Evolutionary conservation across 2,888 invertebrate genomes (phyloP).

Genomic region (Philereme transversata): DNA sequence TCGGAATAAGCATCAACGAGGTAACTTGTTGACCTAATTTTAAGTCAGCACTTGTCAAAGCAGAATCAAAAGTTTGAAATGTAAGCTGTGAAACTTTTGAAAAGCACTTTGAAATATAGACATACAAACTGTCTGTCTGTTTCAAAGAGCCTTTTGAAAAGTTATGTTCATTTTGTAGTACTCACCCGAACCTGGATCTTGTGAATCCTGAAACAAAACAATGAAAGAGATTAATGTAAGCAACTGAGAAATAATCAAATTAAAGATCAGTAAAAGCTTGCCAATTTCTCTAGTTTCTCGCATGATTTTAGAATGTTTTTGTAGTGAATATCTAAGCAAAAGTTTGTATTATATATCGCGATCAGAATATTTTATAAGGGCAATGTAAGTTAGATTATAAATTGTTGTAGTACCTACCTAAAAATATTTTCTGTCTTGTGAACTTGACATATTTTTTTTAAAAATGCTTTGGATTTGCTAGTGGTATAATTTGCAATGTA

Average conservation of each 20-base stretch:
- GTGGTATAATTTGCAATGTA: too few species aligned
- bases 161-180: slow-evolving; percentile 28
- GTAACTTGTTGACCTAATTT: slow-evolving; percentile 15
- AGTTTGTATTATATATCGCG: too few species aligned
- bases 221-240: slow-evolving; percentile 35
- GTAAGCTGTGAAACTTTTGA: slow-evolving; percentile 8
- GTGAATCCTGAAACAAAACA: slow-evolving; percentile 74
- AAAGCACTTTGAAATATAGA: slow-evolving; percentile 10
- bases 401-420: too few species aligned
- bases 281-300: slow-evolving; percentile 22
- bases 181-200: slow-evolving; percentile 71
- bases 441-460: too few species aligned
- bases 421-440: too few species aligned
- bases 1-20: slow-evolving; percentile 13
- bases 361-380: too few species aligned
- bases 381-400: too few species aligned
- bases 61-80: slow-evolving; percentile 15
- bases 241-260: slow-evolving; percentile 28
- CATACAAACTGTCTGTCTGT: slow-evolving; percentile 3
- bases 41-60: not conserved
- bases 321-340: not conserved
- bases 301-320: slow-evolving; percentile 6
- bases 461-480: too few species aligned
- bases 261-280: slow-evolving; percentile 31
- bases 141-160: slow-evolving; percentile 2